phyloP scores from a whole-genome alignment of 35 echinoderm and acorn worm species.

The Heliocidaris erythrogramma region DNA sequence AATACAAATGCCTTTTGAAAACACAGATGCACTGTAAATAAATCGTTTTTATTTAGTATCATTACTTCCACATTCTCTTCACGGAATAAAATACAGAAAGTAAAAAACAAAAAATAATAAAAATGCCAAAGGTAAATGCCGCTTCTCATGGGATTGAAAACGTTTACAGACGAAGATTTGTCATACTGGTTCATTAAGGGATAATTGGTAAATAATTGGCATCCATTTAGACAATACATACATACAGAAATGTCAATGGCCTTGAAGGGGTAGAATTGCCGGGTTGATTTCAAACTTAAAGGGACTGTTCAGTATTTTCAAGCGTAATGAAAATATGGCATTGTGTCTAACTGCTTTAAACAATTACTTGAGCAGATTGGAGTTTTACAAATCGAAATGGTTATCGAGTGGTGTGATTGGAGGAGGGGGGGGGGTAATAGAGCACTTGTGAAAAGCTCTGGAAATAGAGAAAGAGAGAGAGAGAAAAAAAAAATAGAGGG shows the following conservation, averaged over 20 bases:
- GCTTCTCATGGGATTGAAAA: background rate
- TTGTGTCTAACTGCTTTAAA: no score
- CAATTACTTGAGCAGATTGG: no score
- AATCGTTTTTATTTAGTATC: background rate
- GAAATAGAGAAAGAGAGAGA: no score
- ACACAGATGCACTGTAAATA: background rate
- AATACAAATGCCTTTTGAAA: background rate
- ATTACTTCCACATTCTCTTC: background rate
- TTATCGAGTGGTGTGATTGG: no score
- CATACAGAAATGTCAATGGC: background rate
- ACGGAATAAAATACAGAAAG: background rate
- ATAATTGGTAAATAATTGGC: background rate
- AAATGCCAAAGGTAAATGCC: background rate
- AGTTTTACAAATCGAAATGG: no score
- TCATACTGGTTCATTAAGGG: background rate
- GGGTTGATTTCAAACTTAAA: no score
- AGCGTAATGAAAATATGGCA: no score
- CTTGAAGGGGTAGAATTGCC: no score
- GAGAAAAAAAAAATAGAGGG: no score
- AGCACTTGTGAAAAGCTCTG: no score
- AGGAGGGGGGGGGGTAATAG: no score
- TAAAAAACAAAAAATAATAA: background rate
- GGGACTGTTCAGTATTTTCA: no score
- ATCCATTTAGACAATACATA: background rate
- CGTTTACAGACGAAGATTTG: background rate